phyloP scores from a whole-genome alignment of 1,140 invertebrate genomes.

The Calycopis cecrops region DNA sequence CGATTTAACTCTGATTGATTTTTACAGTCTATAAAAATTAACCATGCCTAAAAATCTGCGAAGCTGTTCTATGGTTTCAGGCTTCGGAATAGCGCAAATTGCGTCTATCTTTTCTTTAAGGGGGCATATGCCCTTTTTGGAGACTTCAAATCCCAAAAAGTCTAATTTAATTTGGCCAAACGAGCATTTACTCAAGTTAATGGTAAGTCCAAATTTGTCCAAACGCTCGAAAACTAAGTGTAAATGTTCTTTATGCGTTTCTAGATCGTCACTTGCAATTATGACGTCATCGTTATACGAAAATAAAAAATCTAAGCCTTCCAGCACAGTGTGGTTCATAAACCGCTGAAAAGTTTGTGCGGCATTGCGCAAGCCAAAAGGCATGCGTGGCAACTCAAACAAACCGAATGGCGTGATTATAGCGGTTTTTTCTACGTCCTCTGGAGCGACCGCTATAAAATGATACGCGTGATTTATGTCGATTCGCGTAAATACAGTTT shows the following conservation, averaged over 20 bases:
- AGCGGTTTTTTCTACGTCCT: conserved; percentile 11
- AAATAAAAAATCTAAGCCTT: conserved; percentile 14
- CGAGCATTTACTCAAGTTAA: conserved; percentile 16
- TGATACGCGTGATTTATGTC: conserved; percentile 15
- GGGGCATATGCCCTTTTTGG: conserved; percentile 8
- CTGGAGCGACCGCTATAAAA: conserved; percentile 10
- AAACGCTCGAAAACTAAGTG: conserved; percentile 14
- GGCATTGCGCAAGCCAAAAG: conserved; percentile 10
- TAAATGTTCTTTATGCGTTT: conserved; percentile 10
- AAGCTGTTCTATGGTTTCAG: conserved; percentile 12
- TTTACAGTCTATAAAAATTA: conserved; percentile 4
- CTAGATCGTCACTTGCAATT: conserved; percentile 14
- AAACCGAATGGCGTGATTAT: conserved; percentile 11
- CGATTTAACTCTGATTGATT: neutral
- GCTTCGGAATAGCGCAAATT: conserved; percentile 13
- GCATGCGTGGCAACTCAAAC: conserved; percentile 11
- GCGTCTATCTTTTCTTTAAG: conserved; percentile 14
- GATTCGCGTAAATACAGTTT: conserved; percentile 5
- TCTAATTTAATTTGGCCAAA: conserved; percentile 15
- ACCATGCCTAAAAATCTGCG: conserved; percentile 18
- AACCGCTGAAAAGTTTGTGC: conserved; percentile 14
- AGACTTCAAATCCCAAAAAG: conserved; percentile 20
- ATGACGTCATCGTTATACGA: conserved; percentile 17
- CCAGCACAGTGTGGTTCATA: conserved; percentile 12
- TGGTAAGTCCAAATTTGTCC: conserved; percentile 16